Percentiles rank a stretch among this genome's conserved stretches.
Conservation (phyloP, 2,888 invertebrate genomes). For the Watsonalla binaria region DNA sequence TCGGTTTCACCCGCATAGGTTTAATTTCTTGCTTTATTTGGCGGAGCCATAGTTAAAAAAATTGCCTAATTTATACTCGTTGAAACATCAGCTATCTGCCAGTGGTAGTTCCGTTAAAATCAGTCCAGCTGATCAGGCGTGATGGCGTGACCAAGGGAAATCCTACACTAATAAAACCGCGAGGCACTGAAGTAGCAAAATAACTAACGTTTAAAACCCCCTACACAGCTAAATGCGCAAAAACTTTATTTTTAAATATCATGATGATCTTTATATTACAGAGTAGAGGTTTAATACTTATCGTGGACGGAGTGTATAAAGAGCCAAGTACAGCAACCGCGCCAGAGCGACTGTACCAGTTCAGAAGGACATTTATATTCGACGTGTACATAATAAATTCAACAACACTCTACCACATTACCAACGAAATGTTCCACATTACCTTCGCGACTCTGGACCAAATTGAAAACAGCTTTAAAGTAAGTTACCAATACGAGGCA, state of each 20-base stretch:
- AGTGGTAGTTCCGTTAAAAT: too few relatives aligned
- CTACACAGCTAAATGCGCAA: too few relatives aligned
- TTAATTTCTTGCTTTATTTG: too few relatives aligned
- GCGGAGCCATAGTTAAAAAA: too few relatives aligned
- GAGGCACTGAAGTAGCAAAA: too few relatives aligned
- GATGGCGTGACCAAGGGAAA: too few relatives aligned
- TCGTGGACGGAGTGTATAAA: conserved; percentile 54
- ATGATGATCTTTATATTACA: conserved; percentile 25
- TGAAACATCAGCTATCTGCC: too few relatives aligned
- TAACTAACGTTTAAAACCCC: too few relatives aligned
- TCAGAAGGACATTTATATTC: conserved; percentile 56
- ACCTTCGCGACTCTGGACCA: conserved; percentile 36
- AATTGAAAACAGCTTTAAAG: conserved; percentile 46
- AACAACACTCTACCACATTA: conserved; percentile 34
- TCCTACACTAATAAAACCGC: too few relatives aligned
- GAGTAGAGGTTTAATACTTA: conserved; percentile 37
- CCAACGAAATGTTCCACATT: conserved; percentile 46
- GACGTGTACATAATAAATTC: conserved; percentile 14
- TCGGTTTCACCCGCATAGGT: too few relatives aligned
- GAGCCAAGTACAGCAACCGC: conserved; percentile 19
- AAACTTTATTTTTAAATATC: background rate
- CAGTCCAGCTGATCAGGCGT: too few relatives aligned
- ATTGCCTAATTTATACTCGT: too few relatives aligned
- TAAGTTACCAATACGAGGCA: conserved; percentile 15
- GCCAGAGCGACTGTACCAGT: conserved; percentile 30